These are phyloP conservation scores for Caenorhabditis drosophilae DNA, from an alignment of 2,888 invertebrate genomes.

Conservation along the genomic window DNA sequence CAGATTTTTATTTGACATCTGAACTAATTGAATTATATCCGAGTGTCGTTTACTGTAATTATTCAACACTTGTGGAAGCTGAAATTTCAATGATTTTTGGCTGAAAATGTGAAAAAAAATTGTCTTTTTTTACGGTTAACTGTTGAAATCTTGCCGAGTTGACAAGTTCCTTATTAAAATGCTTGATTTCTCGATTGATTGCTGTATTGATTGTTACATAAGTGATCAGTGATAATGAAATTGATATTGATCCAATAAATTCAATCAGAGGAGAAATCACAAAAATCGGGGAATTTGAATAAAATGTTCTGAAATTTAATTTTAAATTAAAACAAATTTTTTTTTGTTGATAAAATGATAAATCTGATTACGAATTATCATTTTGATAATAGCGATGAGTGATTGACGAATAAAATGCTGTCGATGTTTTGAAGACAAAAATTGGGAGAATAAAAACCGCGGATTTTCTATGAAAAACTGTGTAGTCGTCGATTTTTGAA, in stretches of 20 bases:
- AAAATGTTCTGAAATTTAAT: slow-evolving; percentile 21
- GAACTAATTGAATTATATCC: slow-evolving; percentile 27
- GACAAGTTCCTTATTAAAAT: slow-evolving; percentile 36
- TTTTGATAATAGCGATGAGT: slow-evolving; percentile 13
- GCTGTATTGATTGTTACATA: slow-evolving; percentile 27
- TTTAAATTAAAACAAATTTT: not conserved
- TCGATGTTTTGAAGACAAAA: slow-evolving; percentile 12
- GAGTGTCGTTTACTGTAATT: slow-evolving; percentile 40
- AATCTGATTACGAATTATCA: slow-evolving; percentile 10
- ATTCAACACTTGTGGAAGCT: slow-evolving; percentile 30
- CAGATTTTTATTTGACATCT: slow-evolving; percentile 18
- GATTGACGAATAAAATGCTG: slow-evolving; percentile 23
- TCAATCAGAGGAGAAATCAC: slow-evolving; percentile 28
- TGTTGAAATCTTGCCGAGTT: slow-evolving; percentile 37
- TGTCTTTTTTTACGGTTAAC: slow-evolving; percentile 2
- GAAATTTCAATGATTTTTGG: slow-evolving; percentile 7
- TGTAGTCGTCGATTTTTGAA: slow-evolving; percentile 28
- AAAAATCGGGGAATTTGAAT: slow-evolving; percentile 20
- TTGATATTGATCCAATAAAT: slow-evolving; percentile 27
- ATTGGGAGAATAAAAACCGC: slow-evolving; percentile 25
- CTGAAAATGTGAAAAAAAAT: not conserved
- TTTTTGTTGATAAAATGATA: not conserved
- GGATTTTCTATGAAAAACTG: slow-evolving; percentile 23
- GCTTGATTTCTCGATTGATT: slow-evolving; percentile 27
- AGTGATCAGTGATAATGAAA: slow-evolving; percentile 18